A percentile compares a stretch with the other conserved stretches of the same genome.
Evolutionary conservation across 2,113 vertebrate genomes (phyloP).

Genomic region (Porphyrio hochstetteri): DNA sequence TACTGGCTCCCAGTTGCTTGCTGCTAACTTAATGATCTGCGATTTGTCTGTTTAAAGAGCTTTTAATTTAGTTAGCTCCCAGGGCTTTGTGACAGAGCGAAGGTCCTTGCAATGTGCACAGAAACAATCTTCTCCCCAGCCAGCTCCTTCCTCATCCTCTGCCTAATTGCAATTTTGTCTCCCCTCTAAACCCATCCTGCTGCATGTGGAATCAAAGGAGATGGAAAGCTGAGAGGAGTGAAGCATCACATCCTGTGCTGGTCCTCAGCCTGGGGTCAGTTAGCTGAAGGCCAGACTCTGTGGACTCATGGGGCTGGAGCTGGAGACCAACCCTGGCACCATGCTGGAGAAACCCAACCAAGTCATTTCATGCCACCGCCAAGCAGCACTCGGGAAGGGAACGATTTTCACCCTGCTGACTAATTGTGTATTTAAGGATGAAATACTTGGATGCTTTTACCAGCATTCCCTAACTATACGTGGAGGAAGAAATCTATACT

Average conservation of each 20-base stretch:
- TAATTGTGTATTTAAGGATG: constrained; percentile 53
- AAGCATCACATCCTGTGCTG: background rate
- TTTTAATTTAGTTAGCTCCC: background rate
- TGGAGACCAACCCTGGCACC: background rate
- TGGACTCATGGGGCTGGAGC: accelerated
- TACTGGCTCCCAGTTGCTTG: background rate
- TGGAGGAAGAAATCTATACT: constrained; percentile 21
- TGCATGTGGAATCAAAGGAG: background rate
- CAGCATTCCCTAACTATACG: background rate
- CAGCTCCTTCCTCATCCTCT: background rate
- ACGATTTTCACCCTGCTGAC: background rate
- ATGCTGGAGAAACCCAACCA: accelerated
- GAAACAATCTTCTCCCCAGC: background rate
- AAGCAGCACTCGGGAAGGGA: background rate
- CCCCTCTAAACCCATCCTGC: background rate
- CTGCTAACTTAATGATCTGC: background rate
- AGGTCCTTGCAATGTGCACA: background rate
- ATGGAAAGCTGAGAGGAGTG: background rate
- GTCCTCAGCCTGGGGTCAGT: background rate
- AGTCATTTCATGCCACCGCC: background rate
- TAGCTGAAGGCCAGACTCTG: background rate
- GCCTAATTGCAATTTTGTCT: background rate
- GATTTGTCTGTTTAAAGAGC: background rate
- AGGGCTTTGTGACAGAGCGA: background rate
- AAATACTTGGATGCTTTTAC: constrained; percentile 57